Conservation (phyloP, 2,113 vertebrate species). For the Nycticorax nycticorax region DNA sequence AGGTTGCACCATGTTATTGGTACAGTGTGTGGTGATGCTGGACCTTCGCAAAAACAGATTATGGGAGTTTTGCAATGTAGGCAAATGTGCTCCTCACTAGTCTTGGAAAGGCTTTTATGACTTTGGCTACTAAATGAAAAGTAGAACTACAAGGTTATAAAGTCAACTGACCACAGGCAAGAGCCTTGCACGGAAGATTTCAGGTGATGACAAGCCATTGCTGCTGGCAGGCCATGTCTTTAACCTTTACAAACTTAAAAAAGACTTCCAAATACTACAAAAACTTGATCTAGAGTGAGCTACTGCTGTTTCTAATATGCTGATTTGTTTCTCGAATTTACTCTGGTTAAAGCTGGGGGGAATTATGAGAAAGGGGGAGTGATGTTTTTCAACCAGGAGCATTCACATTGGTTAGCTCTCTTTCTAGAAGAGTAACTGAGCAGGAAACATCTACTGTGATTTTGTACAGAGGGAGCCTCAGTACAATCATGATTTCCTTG, state of each 20-base stretch:
- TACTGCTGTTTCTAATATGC: neutral
- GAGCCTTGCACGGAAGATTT: neutral
- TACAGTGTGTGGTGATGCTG: neutral
- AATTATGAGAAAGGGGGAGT: neutral
- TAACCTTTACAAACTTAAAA: neutral
- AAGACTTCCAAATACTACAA: neutral
- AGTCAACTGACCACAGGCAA: neutral
- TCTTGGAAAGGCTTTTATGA: neutral
- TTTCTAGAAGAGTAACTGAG: neutral
- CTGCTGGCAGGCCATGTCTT: neutral
- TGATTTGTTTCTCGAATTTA: neutral
- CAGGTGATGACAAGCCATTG: neutral
- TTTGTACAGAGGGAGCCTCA: neutral
- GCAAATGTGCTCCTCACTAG: neutral
- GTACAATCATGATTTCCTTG: neutral
- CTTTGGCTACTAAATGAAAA: neutral
- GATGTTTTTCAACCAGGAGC: neutral
- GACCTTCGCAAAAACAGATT: neutral
- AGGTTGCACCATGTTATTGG: neutral
- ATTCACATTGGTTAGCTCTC: neutral
- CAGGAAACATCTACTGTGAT: neutral
- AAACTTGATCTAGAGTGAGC: neutral
- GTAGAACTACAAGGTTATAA: neutral
- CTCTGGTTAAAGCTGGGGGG: neutral
- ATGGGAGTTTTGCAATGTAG: neutral